These are phyloP conservation scores for Drosophila kambysellisi DNA, from an alignment of 2,888 invertebrate species.

Conservation along the genomic window DNA sequence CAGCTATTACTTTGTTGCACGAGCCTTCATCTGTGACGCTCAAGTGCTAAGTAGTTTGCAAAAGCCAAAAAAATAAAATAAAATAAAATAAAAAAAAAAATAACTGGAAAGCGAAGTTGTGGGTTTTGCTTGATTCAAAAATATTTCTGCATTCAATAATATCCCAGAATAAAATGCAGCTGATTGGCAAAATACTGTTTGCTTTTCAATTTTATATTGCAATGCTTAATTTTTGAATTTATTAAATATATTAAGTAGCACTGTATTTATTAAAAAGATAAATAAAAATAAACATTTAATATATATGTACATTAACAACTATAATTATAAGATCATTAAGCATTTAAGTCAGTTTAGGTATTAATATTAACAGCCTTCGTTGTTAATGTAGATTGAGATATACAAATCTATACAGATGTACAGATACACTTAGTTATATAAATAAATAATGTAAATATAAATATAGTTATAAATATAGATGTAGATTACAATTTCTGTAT, in stretches of 20 bases:
- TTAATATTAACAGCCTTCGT: neutral
- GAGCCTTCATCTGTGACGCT: constrained; percentile 34
- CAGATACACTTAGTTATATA: neutral
- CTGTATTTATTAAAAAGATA: neutral
- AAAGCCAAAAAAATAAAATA: constrained; percentile 19
- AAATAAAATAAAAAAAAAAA: neutral
- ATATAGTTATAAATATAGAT: neutral
- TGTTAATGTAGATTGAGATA: neutral
- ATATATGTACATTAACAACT: neutral
- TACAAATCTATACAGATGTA: neutral
- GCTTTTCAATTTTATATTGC: neutral
- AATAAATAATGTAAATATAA: neutral
- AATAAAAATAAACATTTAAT: neutral
- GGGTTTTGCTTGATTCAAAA: neutral
- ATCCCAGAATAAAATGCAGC: neutral
- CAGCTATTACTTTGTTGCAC: constrained; percentile 13
- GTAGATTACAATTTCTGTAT: neutral
- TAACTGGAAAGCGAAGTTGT: neutral
- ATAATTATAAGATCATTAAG: neutral
- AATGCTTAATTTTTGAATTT: neutral
- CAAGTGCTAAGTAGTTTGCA: constrained; percentile 57
- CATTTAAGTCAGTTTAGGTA: neutral
- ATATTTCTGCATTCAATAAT: neutral
- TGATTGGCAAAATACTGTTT: neutral
- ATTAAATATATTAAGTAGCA: neutral